These are phyloP conservation scores for Ceratosolen fusciceps DNA, from an alignment of 1,140 invertebrate species.

Conservation along the genomic window DNA sequence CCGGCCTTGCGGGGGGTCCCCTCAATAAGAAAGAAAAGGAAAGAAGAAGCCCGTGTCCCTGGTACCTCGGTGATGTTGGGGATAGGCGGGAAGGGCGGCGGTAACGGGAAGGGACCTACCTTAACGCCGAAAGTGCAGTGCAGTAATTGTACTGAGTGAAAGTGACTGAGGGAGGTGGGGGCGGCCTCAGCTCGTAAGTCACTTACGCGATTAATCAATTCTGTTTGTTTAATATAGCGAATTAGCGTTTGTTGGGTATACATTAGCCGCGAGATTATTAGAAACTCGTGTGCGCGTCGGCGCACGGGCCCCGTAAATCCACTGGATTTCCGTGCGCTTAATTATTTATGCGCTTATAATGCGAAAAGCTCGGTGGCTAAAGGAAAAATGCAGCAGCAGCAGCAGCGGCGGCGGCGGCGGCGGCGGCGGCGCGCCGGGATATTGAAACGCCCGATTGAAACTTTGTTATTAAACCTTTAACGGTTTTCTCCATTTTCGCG, in stretches of 20 bases:
- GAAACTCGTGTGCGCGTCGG: neutral
- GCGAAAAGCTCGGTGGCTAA: neutral
- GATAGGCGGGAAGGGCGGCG: too few species aligned
- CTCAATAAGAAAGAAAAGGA: too few species aligned
- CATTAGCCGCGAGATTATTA: constrained; percentile 5
- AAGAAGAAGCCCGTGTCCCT: too few species aligned
- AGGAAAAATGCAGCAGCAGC: too few species aligned
- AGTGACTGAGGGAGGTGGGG: constrained; percentile 9
- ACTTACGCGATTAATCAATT: constrained; percentile 40
- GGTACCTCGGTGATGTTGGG: too few species aligned
- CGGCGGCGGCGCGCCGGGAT: too few species aligned
- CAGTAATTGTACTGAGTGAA: constrained; percentile 9
- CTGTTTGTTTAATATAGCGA: constrained; percentile 23
- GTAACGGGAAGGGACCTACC: too few species aligned
- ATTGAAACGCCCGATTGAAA: neutral
- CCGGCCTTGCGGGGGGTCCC: too few species aligned
- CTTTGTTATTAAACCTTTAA: neutral
- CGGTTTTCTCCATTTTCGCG: neutral
- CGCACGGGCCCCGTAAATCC: too few species aligned
- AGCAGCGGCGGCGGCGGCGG: too few species aligned
- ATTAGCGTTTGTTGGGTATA: constrained; percentile 16
- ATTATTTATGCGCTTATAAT: neutral
- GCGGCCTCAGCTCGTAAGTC: too few species aligned
- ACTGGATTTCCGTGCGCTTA: neutral
- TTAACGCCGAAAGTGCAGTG: too few species aligned